These are phyloP conservation scores for Pinctada fucata DNA, from an alignment of 2,888 invertebrate species.

Conservation along the genomic window DNA sequence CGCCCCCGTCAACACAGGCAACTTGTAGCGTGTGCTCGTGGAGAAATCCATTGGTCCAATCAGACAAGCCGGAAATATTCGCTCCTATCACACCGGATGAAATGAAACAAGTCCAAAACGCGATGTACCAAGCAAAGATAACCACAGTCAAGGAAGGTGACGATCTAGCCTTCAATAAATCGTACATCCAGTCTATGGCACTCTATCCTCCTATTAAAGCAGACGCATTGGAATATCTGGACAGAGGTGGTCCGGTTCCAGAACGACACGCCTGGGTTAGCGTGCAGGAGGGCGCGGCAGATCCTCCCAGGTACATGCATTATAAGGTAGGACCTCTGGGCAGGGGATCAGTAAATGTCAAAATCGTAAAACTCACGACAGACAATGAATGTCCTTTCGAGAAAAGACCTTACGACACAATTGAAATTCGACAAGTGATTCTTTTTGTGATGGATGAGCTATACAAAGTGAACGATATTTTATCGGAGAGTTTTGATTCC, in stretches of 20 bases:
- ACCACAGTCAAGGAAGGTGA: slow-evolving; percentile 39
- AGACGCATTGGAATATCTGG: slow-evolving; percentile 48
- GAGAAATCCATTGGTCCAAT: slow-evolving; percentile 16
- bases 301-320: slow-evolving; percentile 54
- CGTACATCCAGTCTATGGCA: slow-evolving; percentile 50
- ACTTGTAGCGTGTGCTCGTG: slow-evolving; percentile 23
- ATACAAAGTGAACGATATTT: slow-evolving; percentile 38
- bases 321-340: slow-evolving; percentile 58
- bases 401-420: slow-evolving; percentile 50
- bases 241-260: slow-evolving; percentile 47
- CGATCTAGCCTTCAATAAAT: slow-evolving; percentile 42
- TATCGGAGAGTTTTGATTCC: slow-evolving; percentile 56
- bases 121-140: slow-evolving; percentile 30
- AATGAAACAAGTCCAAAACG: slow-evolving; percentile 45
- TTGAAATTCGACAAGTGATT: slow-evolving; percentile 46
- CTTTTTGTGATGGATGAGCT: slow-evolving; percentile 42
- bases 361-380: slow-evolving; percentile 23
- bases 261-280: slow-evolving; percentile 52
- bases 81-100: slow-evolving; percentile 49
- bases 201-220: slow-evolving; percentile 49
- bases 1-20: not conserved
- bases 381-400: slow-evolving; percentile 53
- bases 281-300: slow-evolving; percentile 45
- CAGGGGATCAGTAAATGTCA: slow-evolving; percentile 28
- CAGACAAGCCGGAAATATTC: slow-evolving; percentile 29